Conservation (phyloP, 2,888 invertebrate species). For the Galeopsomyia nigrocyanea region DNA sequence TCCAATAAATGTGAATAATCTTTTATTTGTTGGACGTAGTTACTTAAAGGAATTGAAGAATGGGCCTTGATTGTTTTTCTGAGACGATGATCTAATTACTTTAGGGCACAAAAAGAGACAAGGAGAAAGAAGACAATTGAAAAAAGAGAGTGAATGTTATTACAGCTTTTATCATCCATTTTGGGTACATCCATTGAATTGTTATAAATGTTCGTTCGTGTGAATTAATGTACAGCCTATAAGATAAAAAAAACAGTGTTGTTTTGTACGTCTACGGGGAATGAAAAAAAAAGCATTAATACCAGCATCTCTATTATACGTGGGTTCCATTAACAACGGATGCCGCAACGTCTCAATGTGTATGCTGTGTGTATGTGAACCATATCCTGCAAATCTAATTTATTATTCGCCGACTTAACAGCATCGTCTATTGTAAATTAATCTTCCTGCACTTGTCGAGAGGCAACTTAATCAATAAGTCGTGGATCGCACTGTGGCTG, state of each 20-base stretch:
- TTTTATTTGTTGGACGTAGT: no score
- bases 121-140: conserved; percentile 11
- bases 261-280: conserved; percentile 3
- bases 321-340: conserved; percentile 16
- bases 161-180: conserved; percentile 38
- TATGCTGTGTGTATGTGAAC: conserved; percentile 41
- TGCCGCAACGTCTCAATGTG: conserved; percentile 19
- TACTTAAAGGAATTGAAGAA: no score
- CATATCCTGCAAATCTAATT: conserved; percentile 32
- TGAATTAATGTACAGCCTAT: conserved; percentile 34
- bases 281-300: conserved; percentile 13
- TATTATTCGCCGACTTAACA: conserved; percentile 16
- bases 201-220: conserved; percentile 35
- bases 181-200: conserved; percentile 32
- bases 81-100: conserved; percentile 31
- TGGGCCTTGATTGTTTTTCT: conserved; percentile 28
- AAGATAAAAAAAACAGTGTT: conserved; percentile 18
- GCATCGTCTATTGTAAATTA: conserved; percentile 43
- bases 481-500: conserved; percentile 33
- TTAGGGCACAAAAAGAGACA: conserved; percentile 20
- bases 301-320: conserved; percentile 10
- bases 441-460: conserved; percentile 39
- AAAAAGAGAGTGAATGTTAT: conserved; percentile 23
- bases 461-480: conserved; percentile 38
- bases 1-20: neutral